Evolutionary conservation across 2,113 vertebrate genomes (phyloP), one percentile per base, ranked within the genome.

Genomic region (Zosterops lateralis): DNA sequence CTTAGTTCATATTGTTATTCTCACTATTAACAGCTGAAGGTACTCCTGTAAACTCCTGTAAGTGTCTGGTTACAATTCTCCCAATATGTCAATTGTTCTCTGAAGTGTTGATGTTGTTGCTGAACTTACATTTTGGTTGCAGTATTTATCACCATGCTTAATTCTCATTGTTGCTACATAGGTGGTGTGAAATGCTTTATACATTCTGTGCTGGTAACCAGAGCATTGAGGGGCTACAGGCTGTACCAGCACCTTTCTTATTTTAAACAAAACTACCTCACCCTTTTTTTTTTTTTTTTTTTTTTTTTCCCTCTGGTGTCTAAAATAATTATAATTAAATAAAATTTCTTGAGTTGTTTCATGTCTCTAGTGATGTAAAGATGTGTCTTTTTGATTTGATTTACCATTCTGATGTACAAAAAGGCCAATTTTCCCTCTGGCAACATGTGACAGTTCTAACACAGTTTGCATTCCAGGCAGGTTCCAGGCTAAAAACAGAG

Each of bases 91-190:
- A 85, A 10, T 36, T 19, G 32, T 76, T 84, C 62, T 95, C 79
- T 84, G 47, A 28, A 36, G 45, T 50, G 84, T 67, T 94, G 31
- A 47, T 38, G 12, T 18, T 77, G 48, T 54, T 51, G 47, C 20
- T 18, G 19, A 87, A 31, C 21, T 36, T 78, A 20, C 6, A n/a
- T 56, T 77, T 83, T 54, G 93, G 25, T 80, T 82, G 83, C 50
- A 44, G 32, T 61, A 34, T 93, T 95, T 96, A 79, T 95, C 93
- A 94, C 12, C 28, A 65, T 87, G 67, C 66, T 80, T 84, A 86
- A 72, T 87, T 91, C 65, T 74, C 0, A 1, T 32, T 50, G 40
- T 28, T 47, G 40, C 25, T 87, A 9, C 25, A 38, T 32, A 20
- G 26, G 24, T 64, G 34, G 11, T 80, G n/a, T 75, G n/a, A 81